Evolutionary conservation across 2,113 vertebrate genomes (phyloP), one percentile per base, ranked within the genome.

Genomic region (Platichthys flesus): DNA sequence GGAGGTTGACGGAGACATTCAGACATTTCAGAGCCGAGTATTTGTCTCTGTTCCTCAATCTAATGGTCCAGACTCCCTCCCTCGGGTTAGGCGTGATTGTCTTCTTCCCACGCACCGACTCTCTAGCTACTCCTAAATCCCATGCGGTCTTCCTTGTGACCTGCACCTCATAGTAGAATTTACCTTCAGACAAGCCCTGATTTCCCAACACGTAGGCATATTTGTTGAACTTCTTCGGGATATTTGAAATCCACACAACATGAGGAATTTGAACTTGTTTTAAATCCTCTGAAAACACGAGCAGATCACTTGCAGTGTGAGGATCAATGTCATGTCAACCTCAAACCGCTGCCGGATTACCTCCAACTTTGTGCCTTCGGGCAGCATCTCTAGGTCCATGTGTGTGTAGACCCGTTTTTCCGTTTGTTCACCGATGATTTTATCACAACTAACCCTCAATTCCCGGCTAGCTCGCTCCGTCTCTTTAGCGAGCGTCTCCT

Each of bases 321-420:
- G 79, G 61, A 49, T 85, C 78, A 54, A 55, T 18, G 49, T 65
- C 52, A 83, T 20, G 67, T 83, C 70, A 51, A 83, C 75, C 52
- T 23, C 14, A 24, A 63, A 70, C 23, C 21, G 24, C 59, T 35
- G 35, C 9, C 54, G 35, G 23, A 74, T 65, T 16, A 8, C 4
- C 2, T 31, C 52, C 54, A 74, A 16, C 61, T 55, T 74, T 20
- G 16, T 8, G 24, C 62, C 72, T 23, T 74, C 40, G 9, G 72
- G 72, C 12, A 66, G 21, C 9, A 9, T 21, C 10, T 56, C 37
- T 24, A 74, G 62, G 56, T 66, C 40, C 7, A 14, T 31, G 58
- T 12, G 6, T 23, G 8, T 26, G 18, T 37, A 4, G 7, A 15
- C 9, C 14, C 20, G 8, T 35, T 51, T 59, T 14, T 47, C n/a